phyloP scores from a whole-genome alignment of 2,113 vertebrate species.

The Notarius lentiginosus region DNA sequence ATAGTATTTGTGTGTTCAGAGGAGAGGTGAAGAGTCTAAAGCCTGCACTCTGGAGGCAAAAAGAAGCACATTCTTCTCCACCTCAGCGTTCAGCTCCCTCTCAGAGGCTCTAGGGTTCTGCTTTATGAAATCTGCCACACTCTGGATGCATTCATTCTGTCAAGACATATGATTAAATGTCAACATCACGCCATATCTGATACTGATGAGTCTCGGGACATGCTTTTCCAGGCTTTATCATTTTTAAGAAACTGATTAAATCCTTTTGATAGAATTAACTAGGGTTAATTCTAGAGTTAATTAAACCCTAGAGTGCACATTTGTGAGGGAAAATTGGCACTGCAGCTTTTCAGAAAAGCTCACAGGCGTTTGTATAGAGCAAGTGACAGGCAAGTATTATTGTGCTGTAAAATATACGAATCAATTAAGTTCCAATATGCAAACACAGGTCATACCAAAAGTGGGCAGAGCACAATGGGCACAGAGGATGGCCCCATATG shows the following conservation, averaged over 20 bases:
- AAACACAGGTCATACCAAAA: not conserved
- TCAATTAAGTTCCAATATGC: not conserved
- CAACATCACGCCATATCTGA: not conserved
- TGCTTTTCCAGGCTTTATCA: not conserved
- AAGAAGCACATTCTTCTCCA: constrained; percentile 71
- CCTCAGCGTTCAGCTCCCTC: constrained; percentile 60
- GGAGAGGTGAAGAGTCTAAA: constrained; percentile 56
- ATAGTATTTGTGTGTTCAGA: constrained; percentile 58
- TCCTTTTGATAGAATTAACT: not conserved
- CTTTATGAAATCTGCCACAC: constrained; percentile 64
- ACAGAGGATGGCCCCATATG: no score
- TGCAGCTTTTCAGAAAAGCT: not conserved
- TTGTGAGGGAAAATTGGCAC: not conserved
- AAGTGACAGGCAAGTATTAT: not conserved
- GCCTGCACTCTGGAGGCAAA: constrained; percentile 69
- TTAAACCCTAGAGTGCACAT: not conserved
- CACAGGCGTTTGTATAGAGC: not conserved
- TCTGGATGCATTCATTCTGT: constrained; percentile 72
- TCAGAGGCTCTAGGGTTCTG: constrained; percentile 66
- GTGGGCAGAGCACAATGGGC: not conserved
- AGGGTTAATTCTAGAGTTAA: no score
- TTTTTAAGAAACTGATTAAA: not conserved
- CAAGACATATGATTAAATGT: constrained; percentile 28
- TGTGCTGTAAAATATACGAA: not conserved
- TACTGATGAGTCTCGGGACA: not conserved